A percentile compares a stretch with the other conserved stretches of the same genome.
phyloP scores from a whole-genome alignment of 2,113 vertebrate genomes.

The Psilopsiagon aurifrons region DNA sequence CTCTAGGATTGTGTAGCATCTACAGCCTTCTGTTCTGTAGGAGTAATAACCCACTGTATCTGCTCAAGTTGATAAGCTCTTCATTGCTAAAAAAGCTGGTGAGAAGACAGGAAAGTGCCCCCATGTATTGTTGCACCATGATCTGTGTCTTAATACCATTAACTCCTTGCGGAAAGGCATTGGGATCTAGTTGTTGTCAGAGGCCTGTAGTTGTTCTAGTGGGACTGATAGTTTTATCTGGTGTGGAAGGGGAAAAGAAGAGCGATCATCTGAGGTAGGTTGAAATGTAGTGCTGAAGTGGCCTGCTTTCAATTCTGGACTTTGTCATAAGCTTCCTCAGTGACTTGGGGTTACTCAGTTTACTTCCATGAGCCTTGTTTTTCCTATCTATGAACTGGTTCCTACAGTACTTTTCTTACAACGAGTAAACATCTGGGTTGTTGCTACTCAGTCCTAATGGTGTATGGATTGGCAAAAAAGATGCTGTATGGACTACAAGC shows the following conservation, averaged over 20 bases:
- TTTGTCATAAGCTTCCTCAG: not conserved
- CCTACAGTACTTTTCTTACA: not conserved
- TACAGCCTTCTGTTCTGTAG: not conserved
- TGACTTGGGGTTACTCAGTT: not conserved
- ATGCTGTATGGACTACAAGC: not conserved
- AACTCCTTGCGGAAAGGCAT: not conserved
- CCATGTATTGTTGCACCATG: rapidly evolving
- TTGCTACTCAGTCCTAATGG: not conserved
- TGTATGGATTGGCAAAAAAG: not conserved
- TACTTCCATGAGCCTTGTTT: not conserved
- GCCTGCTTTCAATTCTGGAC: not conserved
- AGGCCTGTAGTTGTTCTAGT: not conserved
- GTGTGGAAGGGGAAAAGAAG: not conserved
- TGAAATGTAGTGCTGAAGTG: not conserved
- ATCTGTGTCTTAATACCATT: not conserved
- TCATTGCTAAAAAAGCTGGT: not conserved
- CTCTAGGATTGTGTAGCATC: not conserved
- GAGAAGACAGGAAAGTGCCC: not conserved
- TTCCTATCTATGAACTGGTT: not conserved
- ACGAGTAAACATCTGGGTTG: not conserved
- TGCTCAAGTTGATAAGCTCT: not conserved
- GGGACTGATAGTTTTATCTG: not conserved
- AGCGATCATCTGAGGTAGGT: not conserved
- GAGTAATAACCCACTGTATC: not conserved
- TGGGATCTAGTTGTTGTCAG: not conserved